Base-by-base conservation (phyloP, 92 coral and sea anemone genomes). In the Porites rus region DNA sequence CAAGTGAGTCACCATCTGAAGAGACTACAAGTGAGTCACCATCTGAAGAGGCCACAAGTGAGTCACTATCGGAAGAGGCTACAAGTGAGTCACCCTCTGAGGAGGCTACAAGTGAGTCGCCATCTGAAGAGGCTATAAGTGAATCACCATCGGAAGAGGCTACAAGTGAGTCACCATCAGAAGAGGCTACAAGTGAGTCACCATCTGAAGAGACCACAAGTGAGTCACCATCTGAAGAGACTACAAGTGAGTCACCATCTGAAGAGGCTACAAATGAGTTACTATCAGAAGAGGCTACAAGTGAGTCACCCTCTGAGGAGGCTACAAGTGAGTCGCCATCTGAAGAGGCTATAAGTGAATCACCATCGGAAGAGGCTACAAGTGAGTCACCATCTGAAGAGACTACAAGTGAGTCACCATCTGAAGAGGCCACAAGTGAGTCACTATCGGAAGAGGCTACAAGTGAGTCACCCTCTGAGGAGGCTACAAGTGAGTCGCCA, bases 31-130 rank as follows among this genome's bases (percentile, higher is more conserved):
- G 28, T 20, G 70, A 65, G 1, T 65, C 70, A 65, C 0, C 43
- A n/a, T 20, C 70, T 65, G 70, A 65, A 65, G 70, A 65, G n/a
- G 70, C 70, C 1, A 65, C 70, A 65, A 65, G 13, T 65, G 70
- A 7, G 6, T 65, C 70, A 65, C 38, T 43, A 4, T 65, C 70
- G 7, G 70, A 65, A 65, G 17, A n/a, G 10, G 70, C 70, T 8
- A 65, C 70, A 65, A 65, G 70, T 65, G 16, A 22, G 4, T 65
- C 70, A 20, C 38, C 43, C 0, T 65, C 70, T 8, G 70, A 65
- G 22, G 70, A 65, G 4, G 70, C 70, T 1, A 65, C 70, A 65
- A 65, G 12, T 65, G 38, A 65, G 1, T 20, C 70, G 22, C 28
- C 70, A n/a, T 65, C 70, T 9, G 70, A 65, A 20, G 43, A 65